Base-by-base conservation (phyloP, 2,797 vertebrate species). In the Numenius phaeopus region DNA sequence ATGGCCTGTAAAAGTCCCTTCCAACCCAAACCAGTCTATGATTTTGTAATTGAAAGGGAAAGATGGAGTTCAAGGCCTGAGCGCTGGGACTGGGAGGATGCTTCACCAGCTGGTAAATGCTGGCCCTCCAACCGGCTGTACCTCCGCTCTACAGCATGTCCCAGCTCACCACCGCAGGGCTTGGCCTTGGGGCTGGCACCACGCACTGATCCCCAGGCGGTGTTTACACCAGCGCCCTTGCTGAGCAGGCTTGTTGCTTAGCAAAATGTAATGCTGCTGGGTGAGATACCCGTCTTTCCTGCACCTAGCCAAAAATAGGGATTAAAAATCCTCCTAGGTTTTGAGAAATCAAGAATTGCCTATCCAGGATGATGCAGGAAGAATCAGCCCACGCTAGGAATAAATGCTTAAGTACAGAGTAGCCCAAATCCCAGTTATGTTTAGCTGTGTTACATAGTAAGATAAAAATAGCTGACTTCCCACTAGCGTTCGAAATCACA, bases 41-140 rank as follows among this genome's bases (percentile, higher is more conserved):
- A 64, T 42, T 64, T 39, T 44, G 4, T 65, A 30, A 65, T 11
- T 57, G 62, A 87, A 32, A 75, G 62, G 32, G 30, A 76, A 83
- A 5, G 27, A 40, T 1, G 5, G 66, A 13, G 3, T n/a, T 54
- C n/a, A 55, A 42, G 40, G 77, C 19, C 17, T 16, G 29, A 83
- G 64, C 0, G 0, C 23, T 4, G 72, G 47, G 57, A 23, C 9
- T 23, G 29, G 29, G 34, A 46, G 19, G 54, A 49, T 7, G 9
- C 19, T 64, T 12, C 34, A 19, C 4, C 34, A 29, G 49, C 21
- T 37, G 55, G 24, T 8, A 49, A 37, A 8, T 4, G 40, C 70
- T n/a, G 14, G 7, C 22, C 16, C 37, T 37, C 54, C 0, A 1
- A 10, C 11, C 0, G 3, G 22, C n/a, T 11, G 50, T 20, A 21